Base-by-base conservation (phyloP, 2,113 vertebrate species). In the Aix galericulata region DNA sequence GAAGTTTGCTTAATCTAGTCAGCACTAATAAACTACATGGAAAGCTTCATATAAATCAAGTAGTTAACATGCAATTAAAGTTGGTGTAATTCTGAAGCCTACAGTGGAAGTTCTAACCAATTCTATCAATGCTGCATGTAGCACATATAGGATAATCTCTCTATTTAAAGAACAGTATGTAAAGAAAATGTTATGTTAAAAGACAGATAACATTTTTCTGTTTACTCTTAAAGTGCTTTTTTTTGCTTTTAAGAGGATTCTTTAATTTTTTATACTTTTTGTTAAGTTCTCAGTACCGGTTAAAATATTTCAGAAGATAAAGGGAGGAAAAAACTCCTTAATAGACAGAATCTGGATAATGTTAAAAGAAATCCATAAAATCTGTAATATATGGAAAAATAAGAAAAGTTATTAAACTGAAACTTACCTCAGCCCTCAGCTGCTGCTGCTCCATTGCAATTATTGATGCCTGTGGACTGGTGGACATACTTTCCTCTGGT, bases 361-460 rank as follows among this genome's bases (percentile, higher is more conserved):
- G 11, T 32, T 82, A 38, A 38, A 52, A 59, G 36, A 59, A 69
- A 55, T 16, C 32, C 25, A 53, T 63, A 20, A 56, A 26, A 68
- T 6, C 1, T 14, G 77, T 62, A 82, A 77, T 2, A 17, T 16
- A 38, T 18, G 42, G 23, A 95, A 56, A 40, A 96, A 10, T 50
- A 82, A 38, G 20, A 82, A 72, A n/a, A 55, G 18, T 3, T 11
- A 4, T 31, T n/a, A 67, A 83, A 75, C 7, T 36, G 32, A 38
- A 69, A 59, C 88, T 91, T 97, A 99, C 99, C 98, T 99, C 99
- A 4, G 99, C 99, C 72, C 99, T 96, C 96, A 98, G 96, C 97
- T 99, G 99, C 86, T 99, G 99, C 97, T 99, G 99, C 82, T 99
- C 99, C 99, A 99, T 99, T 66, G 99, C 99, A 96, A 99, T 97